A percentile compares a stretch with the other conserved stretches of the same genome.
Evolutionary conservation across 2,113 vertebrate species (phyloP).

Genomic region (Boulengeromyrus knoepffleri): DNA sequence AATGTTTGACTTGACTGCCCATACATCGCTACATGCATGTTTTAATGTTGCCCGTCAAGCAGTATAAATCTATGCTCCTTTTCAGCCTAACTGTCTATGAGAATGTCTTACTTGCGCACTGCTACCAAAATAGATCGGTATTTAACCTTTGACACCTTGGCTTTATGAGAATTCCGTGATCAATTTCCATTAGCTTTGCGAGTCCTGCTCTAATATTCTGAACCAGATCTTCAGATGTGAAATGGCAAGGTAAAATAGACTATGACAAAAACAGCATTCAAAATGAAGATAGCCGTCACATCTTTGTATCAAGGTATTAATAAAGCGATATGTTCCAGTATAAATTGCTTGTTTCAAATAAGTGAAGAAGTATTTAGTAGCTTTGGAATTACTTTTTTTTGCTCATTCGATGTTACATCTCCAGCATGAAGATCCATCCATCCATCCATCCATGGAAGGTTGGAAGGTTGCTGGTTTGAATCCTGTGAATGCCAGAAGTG

Average conservation of each 20-base stretch:
- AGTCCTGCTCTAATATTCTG: not conserved
- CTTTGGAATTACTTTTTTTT: constrained; percentile 58
- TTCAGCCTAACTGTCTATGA: not conserved
- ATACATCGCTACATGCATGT: not conserved
- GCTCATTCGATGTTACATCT: not conserved
- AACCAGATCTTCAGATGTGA: not conserved
- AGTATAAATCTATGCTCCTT: not conserved
- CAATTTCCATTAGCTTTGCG: not conserved
- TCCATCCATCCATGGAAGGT: not conserved
- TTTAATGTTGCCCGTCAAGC: not conserved
- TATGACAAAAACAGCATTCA: not conserved
- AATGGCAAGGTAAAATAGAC: not conserved
- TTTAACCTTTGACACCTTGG: not conserved
- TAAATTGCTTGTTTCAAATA: constrained; percentile 55
- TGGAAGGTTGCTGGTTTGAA: too few relatives aligned
- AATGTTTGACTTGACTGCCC: constrained; percentile 34
- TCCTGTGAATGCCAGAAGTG: too few relatives aligned
- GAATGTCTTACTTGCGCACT: not conserved
- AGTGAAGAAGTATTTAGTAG: constrained; percentile 32
- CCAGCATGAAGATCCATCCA: not conserved
- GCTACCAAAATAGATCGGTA: not conserved
- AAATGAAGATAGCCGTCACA: constrained; percentile 36
- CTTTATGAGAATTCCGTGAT: not conserved
- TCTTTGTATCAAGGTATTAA: constrained; percentile 43
- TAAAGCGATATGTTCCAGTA: constrained; percentile 47